These are phyloP conservation scores for Thalassophryne amazonica DNA, from an alignment of 2,797 vertebrate species.

Conservation along the genomic window DNA sequence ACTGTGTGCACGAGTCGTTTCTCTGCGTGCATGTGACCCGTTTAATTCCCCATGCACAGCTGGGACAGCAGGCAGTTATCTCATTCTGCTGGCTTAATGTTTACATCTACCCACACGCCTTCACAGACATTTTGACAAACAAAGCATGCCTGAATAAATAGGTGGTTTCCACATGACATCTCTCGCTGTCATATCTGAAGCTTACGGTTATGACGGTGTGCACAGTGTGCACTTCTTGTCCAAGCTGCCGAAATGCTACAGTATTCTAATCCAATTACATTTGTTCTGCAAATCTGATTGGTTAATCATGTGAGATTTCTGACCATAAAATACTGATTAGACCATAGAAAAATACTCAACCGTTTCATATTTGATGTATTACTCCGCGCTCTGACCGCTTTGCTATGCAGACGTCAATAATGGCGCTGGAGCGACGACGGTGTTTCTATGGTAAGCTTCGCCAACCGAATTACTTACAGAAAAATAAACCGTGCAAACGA, in stretches of 20 bases:
- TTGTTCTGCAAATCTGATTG: no score
- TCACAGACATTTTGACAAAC: constrained; percentile 36
- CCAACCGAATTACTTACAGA: no score
- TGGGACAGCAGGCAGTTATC: constrained; percentile 7
- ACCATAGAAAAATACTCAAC: no score
- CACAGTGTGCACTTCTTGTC: background rate
- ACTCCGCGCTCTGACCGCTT: no score
- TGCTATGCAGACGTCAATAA: no score
- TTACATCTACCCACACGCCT: constrained; percentile 35
- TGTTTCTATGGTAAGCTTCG: no score
- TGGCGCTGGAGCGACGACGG: no score
- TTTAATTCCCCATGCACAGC: constrained; percentile 15
- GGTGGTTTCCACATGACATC: background rate
- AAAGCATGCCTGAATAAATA: constrained; percentile 14
- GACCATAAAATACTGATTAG: no score
- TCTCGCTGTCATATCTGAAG: background rate
- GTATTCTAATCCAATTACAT: no score
- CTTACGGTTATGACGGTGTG: background rate
- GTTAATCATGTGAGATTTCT: no score
- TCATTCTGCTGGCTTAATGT: constrained; percentile 34
- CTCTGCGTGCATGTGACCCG: background rate
- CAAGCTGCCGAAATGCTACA: background rate
- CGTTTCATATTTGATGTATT: no score
- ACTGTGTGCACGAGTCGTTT: background rate
- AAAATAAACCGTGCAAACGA: no score